A percentile compares a stretch with the other conserved stretches of the same genome.
These are phyloP conservation scores for Odontocolon sp. DNA, from an alignment of 2,888 invertebrate species.

Conservation along the genomic window DNA sequence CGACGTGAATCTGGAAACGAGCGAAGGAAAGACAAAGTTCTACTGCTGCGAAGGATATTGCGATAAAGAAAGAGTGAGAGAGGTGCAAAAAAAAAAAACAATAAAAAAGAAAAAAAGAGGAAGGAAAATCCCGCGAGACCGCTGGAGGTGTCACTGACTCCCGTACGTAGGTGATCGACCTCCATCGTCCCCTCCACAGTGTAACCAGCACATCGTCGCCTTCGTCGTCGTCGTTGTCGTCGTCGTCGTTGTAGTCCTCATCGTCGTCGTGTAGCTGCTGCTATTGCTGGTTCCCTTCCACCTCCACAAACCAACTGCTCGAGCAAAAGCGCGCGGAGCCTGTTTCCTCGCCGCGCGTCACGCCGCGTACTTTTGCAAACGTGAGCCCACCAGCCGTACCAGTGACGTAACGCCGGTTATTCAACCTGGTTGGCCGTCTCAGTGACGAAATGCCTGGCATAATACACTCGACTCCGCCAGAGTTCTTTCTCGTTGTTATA, in stretches of 20 bases:
- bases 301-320: constrained; percentile 22
- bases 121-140: constrained; percentile 63
- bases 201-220: constrained; percentile 62
- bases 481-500: constrained; percentile 62
- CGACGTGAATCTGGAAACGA: too few relatives aligned
- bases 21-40: constrained; percentile 11
- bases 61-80: constrained; percentile 16
- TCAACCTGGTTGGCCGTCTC: constrained; percentile 77
- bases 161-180: constrained; percentile 81
- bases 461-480: constrained; percentile 69
- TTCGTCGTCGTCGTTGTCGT: constrained; percentile 5
- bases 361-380: constrained; percentile 47
- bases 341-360: constrained; percentile 15
- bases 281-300: constrained; percentile 60
- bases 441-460: constrained; percentile 78
- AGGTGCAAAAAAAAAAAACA: neutral
- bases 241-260: constrained; percentile 58
- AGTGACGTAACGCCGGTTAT: constrained; percentile 81
- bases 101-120: constrained; percentile 9
- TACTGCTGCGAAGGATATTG: constrained; percentile 20
- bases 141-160: constrained; percentile 80
- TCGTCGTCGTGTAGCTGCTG: constrained; percentile 23
- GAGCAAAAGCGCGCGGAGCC: constrained; percentile 40
- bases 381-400: constrained; percentile 59
- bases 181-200: constrained; percentile 70